Evolutionary conservation across 2,888 invertebrate species (phyloP).

Genomic region (Synergus laeviventris): DNA sequence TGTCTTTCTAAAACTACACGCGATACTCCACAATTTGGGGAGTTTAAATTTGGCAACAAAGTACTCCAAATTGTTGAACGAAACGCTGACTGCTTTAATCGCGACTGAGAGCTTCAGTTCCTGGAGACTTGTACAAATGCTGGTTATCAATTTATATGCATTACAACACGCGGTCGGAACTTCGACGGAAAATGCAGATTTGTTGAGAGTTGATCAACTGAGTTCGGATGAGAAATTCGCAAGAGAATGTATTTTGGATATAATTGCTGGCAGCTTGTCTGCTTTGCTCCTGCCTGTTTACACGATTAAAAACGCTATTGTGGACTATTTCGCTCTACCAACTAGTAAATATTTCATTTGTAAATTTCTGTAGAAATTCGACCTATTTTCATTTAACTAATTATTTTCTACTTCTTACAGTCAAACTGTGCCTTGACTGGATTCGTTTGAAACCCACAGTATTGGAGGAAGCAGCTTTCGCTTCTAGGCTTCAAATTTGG

Average conservation of each 20-base stretch:
- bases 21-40: conserved; percentile 77
- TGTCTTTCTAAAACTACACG: conserved; percentile 82
- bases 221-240: conserved; percentile 80
- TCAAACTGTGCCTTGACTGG: conserved; percentile 88
- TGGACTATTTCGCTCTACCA: conserved; percentile 83
- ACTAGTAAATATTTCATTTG: conserved; percentile 77
- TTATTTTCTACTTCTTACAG: conserved; percentile 73
- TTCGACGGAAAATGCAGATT: conserved; percentile 69
- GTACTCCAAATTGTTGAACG: conserved; percentile 82
- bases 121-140: conserved; percentile 87
- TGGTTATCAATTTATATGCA: conserved; percentile 86
- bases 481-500: conserved; percentile 84
- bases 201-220: conserved; percentile 76
- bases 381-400: background rate
- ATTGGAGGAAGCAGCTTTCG: conserved; percentile 78
- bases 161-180: conserved; percentile 80
- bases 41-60: conserved; percentile 81
- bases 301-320: conserved; percentile 81
- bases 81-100: conserved; percentile 85
- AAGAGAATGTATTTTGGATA: conserved; percentile 79
- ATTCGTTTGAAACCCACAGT: conserved; percentile 79
- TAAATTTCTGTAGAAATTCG: background rate
- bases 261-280: conserved; percentile 82
- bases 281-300: conserved; percentile 84
- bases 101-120: conserved; percentile 87